These are phyloP conservation scores for Mythimna pallens DNA, from an alignment of 2,888 invertebrate species.

Conservation along the genomic window DNA sequence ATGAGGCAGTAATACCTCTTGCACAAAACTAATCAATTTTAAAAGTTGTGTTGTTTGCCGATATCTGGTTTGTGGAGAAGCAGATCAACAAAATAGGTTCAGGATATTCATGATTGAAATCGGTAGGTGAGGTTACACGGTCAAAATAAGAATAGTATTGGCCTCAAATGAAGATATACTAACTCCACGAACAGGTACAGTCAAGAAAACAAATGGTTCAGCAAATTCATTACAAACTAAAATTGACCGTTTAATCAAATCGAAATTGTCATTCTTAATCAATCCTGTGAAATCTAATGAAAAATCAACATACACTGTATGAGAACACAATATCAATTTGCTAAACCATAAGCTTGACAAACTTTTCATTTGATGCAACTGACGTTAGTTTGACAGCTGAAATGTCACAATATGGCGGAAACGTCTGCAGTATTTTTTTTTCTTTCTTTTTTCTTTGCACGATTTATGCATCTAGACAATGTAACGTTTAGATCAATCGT, in stretches of 20 bases:
- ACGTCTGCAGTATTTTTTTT: conserved; percentile 19
- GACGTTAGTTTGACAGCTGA: conserved; percentile 25
- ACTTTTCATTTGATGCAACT: neutral
- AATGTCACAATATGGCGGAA: conserved; percentile 20
- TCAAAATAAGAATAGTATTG: conserved; percentile 33
- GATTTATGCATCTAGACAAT: neutral
- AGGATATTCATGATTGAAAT: conserved; percentile 7
- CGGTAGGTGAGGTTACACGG: conserved; percentile 22
- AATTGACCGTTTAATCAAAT: neutral
- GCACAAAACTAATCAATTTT: conserved; percentile 30
- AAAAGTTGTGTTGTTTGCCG: conserved; percentile 28
- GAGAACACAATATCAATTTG: neutral
- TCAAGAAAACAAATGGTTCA: neutral
- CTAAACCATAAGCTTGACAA: neutral
- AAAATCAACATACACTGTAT: neutral
- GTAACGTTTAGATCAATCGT: conserved; percentile 9
- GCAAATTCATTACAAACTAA: neutral
- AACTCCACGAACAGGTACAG: neutral
- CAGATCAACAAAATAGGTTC: conserved; percentile 2
- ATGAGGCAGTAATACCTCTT: conserved; percentile 20
- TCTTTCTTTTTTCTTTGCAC: neutral
- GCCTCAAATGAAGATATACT: neutral
- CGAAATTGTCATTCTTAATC: neutral
- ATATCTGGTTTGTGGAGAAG: conserved; percentile 21
- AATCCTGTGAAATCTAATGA: neutral